Percentiles rank a stretch among this genome's conserved stretches.
These are phyloP conservation scores for Agrilus mali DNA, from an alignment of 2,888 invertebrate genomes.

Conservation along the genomic window DNA sequence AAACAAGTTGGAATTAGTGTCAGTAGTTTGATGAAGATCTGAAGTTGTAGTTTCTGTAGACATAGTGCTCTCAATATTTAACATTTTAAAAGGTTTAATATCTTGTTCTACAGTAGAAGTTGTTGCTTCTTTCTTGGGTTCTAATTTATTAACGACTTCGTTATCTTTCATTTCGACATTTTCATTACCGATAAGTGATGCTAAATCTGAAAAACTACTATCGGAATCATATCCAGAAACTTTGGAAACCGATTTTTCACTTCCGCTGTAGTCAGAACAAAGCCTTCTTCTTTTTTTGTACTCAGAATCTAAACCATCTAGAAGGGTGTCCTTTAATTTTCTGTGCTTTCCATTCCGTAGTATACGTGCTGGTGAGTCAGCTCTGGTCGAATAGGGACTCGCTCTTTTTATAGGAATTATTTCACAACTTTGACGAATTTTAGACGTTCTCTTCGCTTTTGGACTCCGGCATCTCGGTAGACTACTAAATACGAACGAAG, in stretches of 20 bases:
- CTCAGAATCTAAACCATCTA: conserved; percentile 44
- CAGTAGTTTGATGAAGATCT: conserved; percentile 10
- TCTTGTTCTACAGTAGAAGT: conserved; percentile 7
- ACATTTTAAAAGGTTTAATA: conserved; percentile 11
- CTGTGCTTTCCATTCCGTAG: conserved; percentile 55
- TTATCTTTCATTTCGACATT: conserved; percentile 15
- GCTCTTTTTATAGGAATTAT: conserved; percentile 16
- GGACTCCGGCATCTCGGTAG: conserved; percentile 27
- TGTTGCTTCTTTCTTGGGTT: conserved; percentile 10
- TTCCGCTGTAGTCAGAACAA: conserved; percentile 45
- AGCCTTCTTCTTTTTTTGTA: conserved; percentile 38
- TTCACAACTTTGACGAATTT: conserved; percentile 23
- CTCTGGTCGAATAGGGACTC: conserved; percentile 48
- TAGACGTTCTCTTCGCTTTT: conserved; percentile 22
- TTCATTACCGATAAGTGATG: conserved; percentile 26
- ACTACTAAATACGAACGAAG: conserved; percentile 20
- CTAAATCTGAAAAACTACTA: conserved; percentile 45
- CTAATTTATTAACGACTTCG: conserved; percentile 3
- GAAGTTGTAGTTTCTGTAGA: conserved; percentile 8
- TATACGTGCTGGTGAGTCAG: conserved; percentile 45
- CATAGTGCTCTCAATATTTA: conserved; percentile 12
- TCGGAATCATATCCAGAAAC: conserved; percentile 51
- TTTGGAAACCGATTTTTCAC: conserved; percentile 48
- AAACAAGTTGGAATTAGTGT: conserved; percentile 30
- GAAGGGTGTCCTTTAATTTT: conserved; percentile 42